A percentile compares a stretch with the other conserved stretches of the same genome.
Evolutionary conservation across 2,797 vertebrate genomes (phyloP).

Genomic region (Synanceia verrucosa): DNA sequence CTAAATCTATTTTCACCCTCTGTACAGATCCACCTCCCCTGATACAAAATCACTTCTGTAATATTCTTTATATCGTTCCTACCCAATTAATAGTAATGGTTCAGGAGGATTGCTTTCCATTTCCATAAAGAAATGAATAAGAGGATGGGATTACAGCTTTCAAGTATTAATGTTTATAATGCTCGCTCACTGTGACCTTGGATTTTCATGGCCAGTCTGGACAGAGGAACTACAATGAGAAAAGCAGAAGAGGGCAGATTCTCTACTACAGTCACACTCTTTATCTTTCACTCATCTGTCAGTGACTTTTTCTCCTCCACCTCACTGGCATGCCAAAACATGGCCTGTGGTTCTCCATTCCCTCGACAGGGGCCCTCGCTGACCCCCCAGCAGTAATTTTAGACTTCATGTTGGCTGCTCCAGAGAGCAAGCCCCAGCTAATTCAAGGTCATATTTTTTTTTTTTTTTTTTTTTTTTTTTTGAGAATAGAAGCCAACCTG

Average conservation of each 20-base stretch:
- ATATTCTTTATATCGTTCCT: conserved; percentile 33
- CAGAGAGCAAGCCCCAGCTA: conserved; percentile 71
- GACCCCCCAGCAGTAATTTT: conserved; percentile 85
- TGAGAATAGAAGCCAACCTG: conserved; percentile 58
- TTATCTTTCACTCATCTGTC: conserved; percentile 73
- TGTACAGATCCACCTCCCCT: conserved; percentile 33
- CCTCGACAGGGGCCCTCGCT: conserved; percentile 65
- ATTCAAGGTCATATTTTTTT: conserved; percentile 81
- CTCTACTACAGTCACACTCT: conserved; percentile 23
- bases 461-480: conserved; percentile 76
- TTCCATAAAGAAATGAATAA: conserved; percentile 58
- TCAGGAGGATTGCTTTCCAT: conserved; percentile 44
- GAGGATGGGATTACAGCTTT: conserved; percentile 41
- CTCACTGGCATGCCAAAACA: conserved; percentile 67
- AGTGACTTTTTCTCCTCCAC: conserved; percentile 73
- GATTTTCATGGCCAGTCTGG: conserved; percentile 34
- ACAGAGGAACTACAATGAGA: conserved; percentile 28
- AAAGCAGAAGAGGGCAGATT: conserved; percentile 33
- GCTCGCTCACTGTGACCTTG: conserved; percentile 46
- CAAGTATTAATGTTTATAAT: conserved; percentile 56
- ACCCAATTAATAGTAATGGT: conserved; percentile 51
- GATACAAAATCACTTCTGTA: conserved; percentile 27
- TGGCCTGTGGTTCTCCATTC: conserved; percentile 69
- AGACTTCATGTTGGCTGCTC: conserved; percentile 78
- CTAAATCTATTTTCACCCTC: conserved; percentile 6